A percentile compares a stretch with the other conserved stretches of the same genome.
Conservation (phyloP, 1,140 invertebrate species). For the Tribolium madens region DNA sequence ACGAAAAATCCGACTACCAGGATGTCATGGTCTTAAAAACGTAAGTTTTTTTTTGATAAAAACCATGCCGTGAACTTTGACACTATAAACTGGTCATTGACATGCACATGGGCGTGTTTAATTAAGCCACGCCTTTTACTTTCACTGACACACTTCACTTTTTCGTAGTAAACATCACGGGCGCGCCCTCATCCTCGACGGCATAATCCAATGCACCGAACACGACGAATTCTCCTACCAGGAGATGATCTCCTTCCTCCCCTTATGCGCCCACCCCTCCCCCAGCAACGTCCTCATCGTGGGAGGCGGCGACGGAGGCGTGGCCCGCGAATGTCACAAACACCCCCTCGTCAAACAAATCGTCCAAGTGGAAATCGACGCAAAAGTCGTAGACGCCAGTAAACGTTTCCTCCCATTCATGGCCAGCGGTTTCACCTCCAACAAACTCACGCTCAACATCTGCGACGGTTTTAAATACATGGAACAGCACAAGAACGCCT, state of each 20-base stretch:
- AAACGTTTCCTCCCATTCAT: slow-evolving; percentile 93
- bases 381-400: slow-evolving; percentile 89
- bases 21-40: slow-evolving; percentile 92
- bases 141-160: neutral
- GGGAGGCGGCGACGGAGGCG: slow-evolving; percentile 97
- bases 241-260: slow-evolving; percentile 97
- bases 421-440: slow-evolving; percentile 85
- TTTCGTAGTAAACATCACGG: slow-evolving; percentile 85
- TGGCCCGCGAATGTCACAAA: slow-evolving; percentile 94
- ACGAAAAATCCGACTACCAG: slow-evolving; percentile 89
- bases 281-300: slow-evolving; percentile 96
- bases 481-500: slow-evolving; percentile 85
- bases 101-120: neutral
- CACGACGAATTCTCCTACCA: slow-evolving; percentile 98
- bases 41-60: slow-evolving; percentile 70
- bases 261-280: slow-evolving; percentile 90
- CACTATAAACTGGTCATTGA: neutral
- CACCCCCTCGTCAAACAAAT: slow-evolving; percentile 90
- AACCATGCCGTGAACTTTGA: neutral
- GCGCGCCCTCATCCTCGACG: slow-evolving; percentile 91
- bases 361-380: slow-evolving; percentile 96
- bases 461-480: slow-evolving; percentile 97
- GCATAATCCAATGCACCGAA: slow-evolving; percentile 97
- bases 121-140: no score
- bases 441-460: slow-evolving; percentile 87